Evolutionary conservation across 2,888 invertebrate species (phyloP), one percentile per base, ranked within the genome.

Genomic region (Idaea aversata): DNA sequence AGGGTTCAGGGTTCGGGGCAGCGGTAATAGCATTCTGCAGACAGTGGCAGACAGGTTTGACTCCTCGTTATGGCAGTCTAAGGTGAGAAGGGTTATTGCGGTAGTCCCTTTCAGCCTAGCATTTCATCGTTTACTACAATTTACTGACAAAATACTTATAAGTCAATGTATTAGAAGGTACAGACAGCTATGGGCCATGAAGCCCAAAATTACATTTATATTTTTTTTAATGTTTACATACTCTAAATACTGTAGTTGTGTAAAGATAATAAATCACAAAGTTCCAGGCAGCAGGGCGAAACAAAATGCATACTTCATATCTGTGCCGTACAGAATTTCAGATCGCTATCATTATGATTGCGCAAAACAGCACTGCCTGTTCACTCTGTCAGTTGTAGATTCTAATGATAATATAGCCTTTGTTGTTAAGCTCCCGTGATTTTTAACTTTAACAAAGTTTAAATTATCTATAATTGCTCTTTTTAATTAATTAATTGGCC

Each of bases 291-390:
- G 67, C 65, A 71, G 68, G 77, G 74, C 70, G 74, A 75, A 77
- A 78, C 77, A 73, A 80, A 80, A 76, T 79, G 82, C 83, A 81
- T 81, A 81, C 77, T 79, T 81, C 80, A 80, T 87, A 84, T 86
- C 83, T 81, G 82, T 81, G 77, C 47, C 47, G 47, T 47, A 13
- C 47, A 10, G 47, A 71, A 77, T 72, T 70, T 66, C 65, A 77
- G 89, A 90, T 91, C 76, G 66, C 70, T 82, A 91, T 90, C 90
- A 79, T 71, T 77, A 81, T 89, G 89, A 89, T 90, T 91, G 87
- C 86, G 82, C 83, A 87, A 90, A 88, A 87, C 87, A 86, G 86
- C 80, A 82, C 82, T 82, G 81, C 86, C 80, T 80, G 83, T 83
- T 79, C 78, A 84, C 47, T 87, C 81, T 84, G 84, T 84, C 78